phyloP scores from a whole-genome alignment of 2,113 vertebrate species.

The Polyodon spathula region DNA sequence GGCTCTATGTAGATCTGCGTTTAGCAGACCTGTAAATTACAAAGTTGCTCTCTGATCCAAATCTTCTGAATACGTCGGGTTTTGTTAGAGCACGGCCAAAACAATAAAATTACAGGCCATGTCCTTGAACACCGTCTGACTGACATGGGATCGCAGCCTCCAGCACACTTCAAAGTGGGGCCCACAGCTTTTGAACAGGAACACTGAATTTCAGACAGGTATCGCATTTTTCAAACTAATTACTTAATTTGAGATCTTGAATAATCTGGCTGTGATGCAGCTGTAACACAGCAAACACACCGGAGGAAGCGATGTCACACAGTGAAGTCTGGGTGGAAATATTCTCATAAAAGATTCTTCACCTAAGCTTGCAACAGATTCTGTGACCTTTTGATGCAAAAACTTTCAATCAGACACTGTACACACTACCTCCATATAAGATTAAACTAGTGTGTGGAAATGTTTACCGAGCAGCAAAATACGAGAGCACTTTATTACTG shows the following conservation, averaged over 20 bases:
- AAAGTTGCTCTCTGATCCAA: background rate
- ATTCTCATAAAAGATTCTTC: background rate
- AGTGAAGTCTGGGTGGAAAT: background rate
- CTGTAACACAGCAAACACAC: background rate
- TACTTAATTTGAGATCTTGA: background rate
- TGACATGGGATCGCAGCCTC: background rate
- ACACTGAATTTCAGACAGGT: background rate
- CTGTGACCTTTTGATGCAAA: background rate
- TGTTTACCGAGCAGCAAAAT: too few species aligned
- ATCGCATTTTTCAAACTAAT: too few species aligned
- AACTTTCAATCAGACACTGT: background rate
- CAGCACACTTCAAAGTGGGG: background rate
- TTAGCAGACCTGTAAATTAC: background rate
- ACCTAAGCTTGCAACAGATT: background rate
- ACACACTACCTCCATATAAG: background rate
- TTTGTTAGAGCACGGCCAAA: background rate
- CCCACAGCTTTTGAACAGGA: background rate
- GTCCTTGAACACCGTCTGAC: background rate
- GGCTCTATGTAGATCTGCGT: slow-evolving; percentile 1
- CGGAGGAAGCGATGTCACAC: background rate
- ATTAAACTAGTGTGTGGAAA: too few species aligned
- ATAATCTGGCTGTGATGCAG: background rate
- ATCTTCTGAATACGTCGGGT: background rate
- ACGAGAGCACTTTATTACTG: too few species aligned
- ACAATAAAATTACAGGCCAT: background rate